Evolutionary conservation across 2,888 invertebrate genomes (phyloP).

Genomic region (Dioctria rufipes): DNA sequence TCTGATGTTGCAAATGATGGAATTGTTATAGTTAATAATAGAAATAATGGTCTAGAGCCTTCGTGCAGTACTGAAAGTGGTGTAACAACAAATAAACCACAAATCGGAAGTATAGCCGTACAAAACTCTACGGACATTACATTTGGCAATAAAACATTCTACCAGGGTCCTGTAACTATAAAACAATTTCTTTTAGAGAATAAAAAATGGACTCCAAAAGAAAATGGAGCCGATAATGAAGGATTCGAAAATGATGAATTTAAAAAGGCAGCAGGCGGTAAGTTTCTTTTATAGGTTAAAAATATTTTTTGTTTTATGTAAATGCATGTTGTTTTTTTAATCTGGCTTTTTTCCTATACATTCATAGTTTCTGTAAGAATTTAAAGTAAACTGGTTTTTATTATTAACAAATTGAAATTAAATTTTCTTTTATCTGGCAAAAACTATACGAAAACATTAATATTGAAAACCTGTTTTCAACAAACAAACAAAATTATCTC

Average conservation of each 20-base stretch:
- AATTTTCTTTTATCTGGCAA: no score
- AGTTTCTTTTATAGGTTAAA: constrained; percentile 15
- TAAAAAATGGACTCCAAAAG: constrained; percentile 59
- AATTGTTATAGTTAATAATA: constrained; percentile 44
- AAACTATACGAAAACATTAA: no score
- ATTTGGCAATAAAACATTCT: constrained; percentile 83
- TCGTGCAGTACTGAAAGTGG: constrained; percentile 19
- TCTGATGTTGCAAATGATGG: constrained; percentile 57
- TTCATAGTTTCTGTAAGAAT: not conserved
- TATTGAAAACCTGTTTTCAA: not conserved
- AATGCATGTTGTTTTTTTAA: no score
- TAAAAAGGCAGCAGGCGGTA: constrained; percentile 46
- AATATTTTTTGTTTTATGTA: no score
- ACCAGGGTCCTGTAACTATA: constrained; percentile 84
- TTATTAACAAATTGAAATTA: no score
- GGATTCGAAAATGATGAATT: constrained; percentile 60
- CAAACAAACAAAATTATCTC: not conserved
- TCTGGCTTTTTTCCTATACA: no score
- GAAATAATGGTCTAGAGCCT: constrained; percentile 37
- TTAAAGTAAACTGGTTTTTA: constrained; percentile 28
- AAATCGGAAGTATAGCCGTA: constrained; percentile 77
- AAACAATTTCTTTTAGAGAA: constrained; percentile 78
- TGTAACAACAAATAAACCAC: constrained; percentile 63
- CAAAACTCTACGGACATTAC: constrained; percentile 81
- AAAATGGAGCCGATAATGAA: constrained; percentile 65